Evolutionary conservation across 1,140 invertebrate genomes (phyloP), one percentile per base, ranked within the genome.

Genomic region (Mizuhopecten yessoensis): DNA sequence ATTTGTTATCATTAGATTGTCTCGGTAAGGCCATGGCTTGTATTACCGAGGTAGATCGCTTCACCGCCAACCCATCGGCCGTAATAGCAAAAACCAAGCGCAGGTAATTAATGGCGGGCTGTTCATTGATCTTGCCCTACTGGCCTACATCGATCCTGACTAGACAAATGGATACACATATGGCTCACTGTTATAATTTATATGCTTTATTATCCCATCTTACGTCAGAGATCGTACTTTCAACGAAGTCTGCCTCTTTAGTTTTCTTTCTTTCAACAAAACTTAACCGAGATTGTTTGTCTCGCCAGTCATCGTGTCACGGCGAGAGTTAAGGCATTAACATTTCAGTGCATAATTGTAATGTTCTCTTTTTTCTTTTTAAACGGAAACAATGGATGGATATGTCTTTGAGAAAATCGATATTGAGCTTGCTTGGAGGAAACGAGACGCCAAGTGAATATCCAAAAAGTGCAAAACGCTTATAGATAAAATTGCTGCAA

Each of bases 1-100:
- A 75, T 75, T 75, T 75, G 57, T 75, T 75, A 75, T 75, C 57
- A 29, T 75, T 29, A n/a, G 57, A 29, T 75, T 75, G 57, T 75
- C 57, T n/a, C n/a, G 57, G 57, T 29, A 29, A 29, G n/a, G 57
- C 57, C 11, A 75, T n/a, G 57, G 15, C 57, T 75, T 29, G 17
- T 75, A 75, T 75, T 75, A 75, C 57, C 17, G n/a, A 29, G 57
- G 57, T 29, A 11, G 57, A 75, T 75, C 23, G 57, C 57, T 75
- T 29, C 57, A 75, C n/a, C 57, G 57, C 57, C 57, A 75, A 75
- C 23, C n/a, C n/a, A 75, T n/a, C 57, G 57, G n/a, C 57, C 57
- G 29, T 75, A 5, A 75, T 75, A 29, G 57, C 57, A 75, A 75
- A 75, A 75, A n/a, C 23, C 57, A 29, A 75, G 57, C 57, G 11